These are phyloP conservation scores for Carposina sasakii DNA, from an alignment of 1,140 invertebrate genomes.

Conservation along the genomic window DNA sequence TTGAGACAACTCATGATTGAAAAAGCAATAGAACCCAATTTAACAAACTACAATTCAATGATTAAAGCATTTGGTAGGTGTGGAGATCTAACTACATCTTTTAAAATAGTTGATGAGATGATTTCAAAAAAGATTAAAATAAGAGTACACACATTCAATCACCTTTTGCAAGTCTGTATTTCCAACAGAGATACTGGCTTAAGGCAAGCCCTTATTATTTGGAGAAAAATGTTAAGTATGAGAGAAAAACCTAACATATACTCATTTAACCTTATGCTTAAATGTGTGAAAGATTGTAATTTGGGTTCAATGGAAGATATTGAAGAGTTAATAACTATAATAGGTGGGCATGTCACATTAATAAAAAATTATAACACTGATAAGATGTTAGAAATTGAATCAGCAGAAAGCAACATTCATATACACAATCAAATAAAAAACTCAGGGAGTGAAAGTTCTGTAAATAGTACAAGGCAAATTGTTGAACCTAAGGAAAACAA, in stretches of 20 bases:
- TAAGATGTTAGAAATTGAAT: conserved; percentile 23
- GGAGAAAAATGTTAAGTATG: conserved; percentile 83
- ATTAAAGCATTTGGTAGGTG: conserved; percentile 92
- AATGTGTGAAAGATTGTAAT: conserved; percentile 84
- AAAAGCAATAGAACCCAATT: conserved; percentile 80
- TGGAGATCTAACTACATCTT: conserved; percentile 83
- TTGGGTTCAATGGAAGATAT: conserved; percentile 79
- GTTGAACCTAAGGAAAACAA: no score
- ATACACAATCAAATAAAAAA: no score
- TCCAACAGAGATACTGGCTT: conserved; percentile 85
- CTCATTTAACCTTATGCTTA: conserved; percentile 87
- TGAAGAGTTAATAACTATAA: conserved; percentile 69
- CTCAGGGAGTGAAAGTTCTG: no score
- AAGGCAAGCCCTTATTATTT: conserved; percentile 85
- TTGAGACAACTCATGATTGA: conserved; percentile 80
- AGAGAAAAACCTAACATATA: conserved; percentile 79
- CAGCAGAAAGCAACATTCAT: no score
- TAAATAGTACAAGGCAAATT: no score
- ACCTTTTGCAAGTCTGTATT: conserved; percentile 87
- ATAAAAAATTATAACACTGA: no score
- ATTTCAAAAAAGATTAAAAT: conserved; percentile 76
- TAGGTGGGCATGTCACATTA: no score
- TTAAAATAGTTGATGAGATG: conserved; percentile 90
- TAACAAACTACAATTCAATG: conserved; percentile 88
- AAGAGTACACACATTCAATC: conserved; percentile 82